Percentiles rank a stretch among this genome's conserved stretches.
Evolutionary conservation across 2,113 vertebrate species (phyloP).

Genomic region (Caloenas nicobarica): DNA sequence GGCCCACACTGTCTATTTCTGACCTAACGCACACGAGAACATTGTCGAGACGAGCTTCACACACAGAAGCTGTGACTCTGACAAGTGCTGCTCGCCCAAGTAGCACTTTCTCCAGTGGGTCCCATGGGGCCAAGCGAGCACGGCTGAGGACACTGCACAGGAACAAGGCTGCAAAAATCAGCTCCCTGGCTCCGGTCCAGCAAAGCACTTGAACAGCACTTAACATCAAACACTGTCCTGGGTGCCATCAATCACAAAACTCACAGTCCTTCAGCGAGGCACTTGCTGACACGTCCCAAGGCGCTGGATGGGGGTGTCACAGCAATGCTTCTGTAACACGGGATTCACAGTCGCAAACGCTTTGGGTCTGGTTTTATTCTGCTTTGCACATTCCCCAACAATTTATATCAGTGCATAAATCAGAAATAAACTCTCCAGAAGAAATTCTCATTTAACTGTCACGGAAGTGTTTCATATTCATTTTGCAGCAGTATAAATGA

Average conservation of each 20-base stretch:
- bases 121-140: fast-evolving
- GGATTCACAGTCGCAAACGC: not conserved
- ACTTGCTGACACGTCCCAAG: fast-evolving
- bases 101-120: fast-evolving
- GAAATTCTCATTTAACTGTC: not conserved
- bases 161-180: not conserved
- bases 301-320: fast-evolving
- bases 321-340: not conserved
- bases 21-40: fast-evolving
- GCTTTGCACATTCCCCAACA: not conserved
- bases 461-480: not conserved
- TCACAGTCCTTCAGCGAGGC: not conserved
- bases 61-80: not conserved
- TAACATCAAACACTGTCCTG: not conserved
- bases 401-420: not conserved
- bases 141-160: not conserved
- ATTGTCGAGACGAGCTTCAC: fast-evolving
- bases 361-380: not conserved
- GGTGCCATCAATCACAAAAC: not conserved
- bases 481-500: not conserved
- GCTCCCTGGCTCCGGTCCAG: not conserved
- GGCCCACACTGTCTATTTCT: not conserved
- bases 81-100: not conserved
- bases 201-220: not conserved
- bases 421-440: not conserved